Conservation (phyloP, 2,113 vertebrate genomes). For the Urocolius indicus region DNA sequence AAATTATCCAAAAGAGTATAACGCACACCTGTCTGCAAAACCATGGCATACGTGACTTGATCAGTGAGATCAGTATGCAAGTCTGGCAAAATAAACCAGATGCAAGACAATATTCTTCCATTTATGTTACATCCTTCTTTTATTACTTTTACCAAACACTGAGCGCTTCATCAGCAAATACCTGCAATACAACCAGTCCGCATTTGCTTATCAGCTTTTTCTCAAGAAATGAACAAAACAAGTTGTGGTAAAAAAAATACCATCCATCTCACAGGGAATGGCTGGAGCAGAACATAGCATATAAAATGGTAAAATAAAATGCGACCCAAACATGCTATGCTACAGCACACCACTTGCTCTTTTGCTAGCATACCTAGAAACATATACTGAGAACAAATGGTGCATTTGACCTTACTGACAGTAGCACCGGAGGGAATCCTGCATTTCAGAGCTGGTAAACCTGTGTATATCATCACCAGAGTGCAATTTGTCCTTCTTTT, state of each 20-base stretch:
- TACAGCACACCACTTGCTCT: conserved; percentile 5
- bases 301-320: background rate
- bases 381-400: conserved; percentile 20
- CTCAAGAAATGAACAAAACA: background rate
- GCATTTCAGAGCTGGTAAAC: conserved; percentile 7
- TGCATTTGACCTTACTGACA: conserved; percentile 42
- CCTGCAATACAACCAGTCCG: background rate
- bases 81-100: background rate
- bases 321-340: background rate
- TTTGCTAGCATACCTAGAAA: conserved; percentile 25
- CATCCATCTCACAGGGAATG: background rate
- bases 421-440: conserved; percentile 5
- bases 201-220: background rate
- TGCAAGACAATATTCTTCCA: background rate
- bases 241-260: background rate
- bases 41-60: background rate
- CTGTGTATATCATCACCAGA: background rate
- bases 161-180: background rate
- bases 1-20: background rate
- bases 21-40: background rate
- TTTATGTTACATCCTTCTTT: background rate
- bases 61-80: background rate
- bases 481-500: background rate
- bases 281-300: background rate
- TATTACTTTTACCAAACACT: background rate